These are phyloP conservation scores for Cinclus mexicanus DNA, from an alignment of 2,113 vertebrate species.

Conservation along the genomic window DNA sequence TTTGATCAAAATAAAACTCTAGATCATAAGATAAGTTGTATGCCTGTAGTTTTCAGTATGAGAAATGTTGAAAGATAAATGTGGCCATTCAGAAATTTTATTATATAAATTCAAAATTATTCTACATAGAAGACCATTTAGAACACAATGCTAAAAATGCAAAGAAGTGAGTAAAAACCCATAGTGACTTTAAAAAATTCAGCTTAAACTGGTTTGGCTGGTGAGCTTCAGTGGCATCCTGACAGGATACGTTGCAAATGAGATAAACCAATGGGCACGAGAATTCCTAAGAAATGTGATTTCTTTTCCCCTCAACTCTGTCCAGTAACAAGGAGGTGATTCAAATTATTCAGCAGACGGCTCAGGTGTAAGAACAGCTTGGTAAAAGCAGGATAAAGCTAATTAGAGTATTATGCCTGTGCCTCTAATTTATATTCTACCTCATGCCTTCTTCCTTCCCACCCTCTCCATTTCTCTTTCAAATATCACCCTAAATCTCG, in stretches of 20 bases:
- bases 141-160: background rate
- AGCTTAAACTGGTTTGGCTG: background rate
- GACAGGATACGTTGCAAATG: background rate
- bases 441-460: background rate
- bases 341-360: slow-evolving; percentile 69
- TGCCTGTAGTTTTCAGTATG: background rate
- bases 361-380: slow-evolving; percentile 61
- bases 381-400: slow-evolving; percentile 62
- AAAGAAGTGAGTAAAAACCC: background rate
- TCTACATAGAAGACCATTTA: background rate
- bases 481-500: background rate
- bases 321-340: slow-evolving; percentile 54
- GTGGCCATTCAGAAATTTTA: background rate
- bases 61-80: background rate
- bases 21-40: background rate
- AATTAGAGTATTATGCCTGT: slow-evolving; percentile 40
- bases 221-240: background rate
- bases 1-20: background rate
- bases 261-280: background rate
- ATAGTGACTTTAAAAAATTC: background rate
- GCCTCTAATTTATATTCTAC: slow-evolving; percentile 31
- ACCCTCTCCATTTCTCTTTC: background rate
- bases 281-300: background rate
- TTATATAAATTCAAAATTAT: background rate
- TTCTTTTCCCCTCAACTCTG: background rate